Conservation (phyloP, 2,888 invertebrate species). For the Ophonus ardosiacus region DNA sequence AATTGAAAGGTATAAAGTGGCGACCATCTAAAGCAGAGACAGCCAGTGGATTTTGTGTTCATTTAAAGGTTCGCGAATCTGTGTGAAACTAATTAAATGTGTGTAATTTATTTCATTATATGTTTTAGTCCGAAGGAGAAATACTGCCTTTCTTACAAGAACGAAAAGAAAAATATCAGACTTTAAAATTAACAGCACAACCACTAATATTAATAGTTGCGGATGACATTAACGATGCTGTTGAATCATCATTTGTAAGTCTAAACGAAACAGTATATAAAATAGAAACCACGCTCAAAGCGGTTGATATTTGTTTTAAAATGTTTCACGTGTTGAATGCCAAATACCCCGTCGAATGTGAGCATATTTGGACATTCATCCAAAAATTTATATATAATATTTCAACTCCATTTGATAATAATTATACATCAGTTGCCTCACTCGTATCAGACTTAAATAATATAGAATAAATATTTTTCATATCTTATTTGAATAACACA, state of each 20-base stretch:
- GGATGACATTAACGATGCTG: neutral
- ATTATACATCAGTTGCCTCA: neutral
- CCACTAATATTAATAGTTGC: neutral
- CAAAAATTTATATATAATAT: slow-evolving; percentile 4
- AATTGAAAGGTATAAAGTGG: neutral
- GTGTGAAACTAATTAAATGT: neutral
- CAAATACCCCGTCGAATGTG: slow-evolving; percentile 41
- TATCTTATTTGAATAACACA: neutral
- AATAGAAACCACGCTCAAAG: slow-evolving; percentile 35
- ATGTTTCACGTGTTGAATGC: slow-evolving; percentile 43
- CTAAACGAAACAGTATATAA: slow-evolving; percentile 2
- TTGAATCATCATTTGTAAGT: neutral
- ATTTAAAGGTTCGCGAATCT: neutral
- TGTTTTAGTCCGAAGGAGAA: neutral
- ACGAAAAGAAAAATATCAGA: neutral
- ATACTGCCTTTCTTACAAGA: neutral
- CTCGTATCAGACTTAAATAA: slow-evolving; percentile 27
- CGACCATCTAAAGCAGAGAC: neutral
- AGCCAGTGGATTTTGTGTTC: neutral
- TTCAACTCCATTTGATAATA: slow-evolving; percentile 9
- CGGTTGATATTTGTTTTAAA: slow-evolving; percentile 54
- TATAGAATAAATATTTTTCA: slow-evolving; percentile 10
- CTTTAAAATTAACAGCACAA: neutral
- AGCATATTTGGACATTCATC: slow-evolving; percentile 16
- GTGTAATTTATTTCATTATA: neutral